A percentile compares a stretch with the other conserved stretches of the same genome.
These are phyloP conservation scores for Elgonia sp. DNA, from an alignment of 2,888 invertebrate species.

Conservation along the genomic window DNA sequence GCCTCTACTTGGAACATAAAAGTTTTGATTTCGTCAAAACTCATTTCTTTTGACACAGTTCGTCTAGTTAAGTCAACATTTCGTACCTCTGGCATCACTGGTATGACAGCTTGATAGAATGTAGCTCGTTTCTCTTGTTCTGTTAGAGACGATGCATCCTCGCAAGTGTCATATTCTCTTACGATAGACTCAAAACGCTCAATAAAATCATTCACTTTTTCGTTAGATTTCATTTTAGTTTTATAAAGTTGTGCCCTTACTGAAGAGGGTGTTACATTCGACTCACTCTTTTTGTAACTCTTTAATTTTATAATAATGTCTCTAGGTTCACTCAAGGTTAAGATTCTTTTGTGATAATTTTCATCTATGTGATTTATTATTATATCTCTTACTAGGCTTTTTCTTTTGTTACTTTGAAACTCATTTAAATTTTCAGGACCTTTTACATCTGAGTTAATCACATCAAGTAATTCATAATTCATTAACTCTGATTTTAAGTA, in stretches of 20 bases:
- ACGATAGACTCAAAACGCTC: constrained; percentile 71
- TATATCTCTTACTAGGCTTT: constrained; percentile 2
- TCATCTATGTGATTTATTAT: constrained; percentile 19
- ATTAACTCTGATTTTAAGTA: constrained; percentile 71
- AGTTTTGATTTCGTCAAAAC: background rate
- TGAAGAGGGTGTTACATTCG: constrained; percentile 70
- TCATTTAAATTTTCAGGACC: constrained; percentile 1
- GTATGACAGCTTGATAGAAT: constrained; percentile 70
- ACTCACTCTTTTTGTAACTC: constrained; percentile 54
- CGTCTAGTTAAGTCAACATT: constrained; percentile 63
- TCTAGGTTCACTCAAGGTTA: constrained; percentile 61
- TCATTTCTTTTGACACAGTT: constrained; percentile 60
- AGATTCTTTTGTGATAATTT: constrained; percentile 62
- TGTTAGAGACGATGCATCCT: constrained; percentile 59
- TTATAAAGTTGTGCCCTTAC: constrained; percentile 69
- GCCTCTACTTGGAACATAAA: constrained; percentile 6
- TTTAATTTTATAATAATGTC: constrained; percentile 71
- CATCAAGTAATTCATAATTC: constrained; percentile 65
- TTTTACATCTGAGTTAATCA: constrained; percentile 53
- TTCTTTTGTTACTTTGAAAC: background rate
- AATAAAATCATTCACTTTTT: constrained; percentile 73
- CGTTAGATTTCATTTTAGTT: constrained; percentile 67
- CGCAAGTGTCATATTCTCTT: constrained; percentile 70
- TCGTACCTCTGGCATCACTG: constrained; percentile 60
- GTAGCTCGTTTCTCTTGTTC: constrained; percentile 66